Conservation (phyloP, 2,113 vertebrate species). For the Dasyornis broadbenti region DNA sequence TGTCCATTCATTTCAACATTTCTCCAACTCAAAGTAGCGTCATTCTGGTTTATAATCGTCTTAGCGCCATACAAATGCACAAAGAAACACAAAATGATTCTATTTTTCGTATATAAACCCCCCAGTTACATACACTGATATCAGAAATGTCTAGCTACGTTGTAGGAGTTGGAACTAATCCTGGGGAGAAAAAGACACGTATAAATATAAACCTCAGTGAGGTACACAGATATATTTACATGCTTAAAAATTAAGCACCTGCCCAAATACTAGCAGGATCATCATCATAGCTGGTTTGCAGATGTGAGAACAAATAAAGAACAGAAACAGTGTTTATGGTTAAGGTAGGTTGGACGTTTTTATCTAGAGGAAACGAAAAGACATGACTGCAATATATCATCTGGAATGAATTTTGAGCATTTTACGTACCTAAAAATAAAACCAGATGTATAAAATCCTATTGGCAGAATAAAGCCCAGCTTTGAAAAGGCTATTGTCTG, state of each 20-base stretch:
- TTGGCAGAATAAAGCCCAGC: not conserved
- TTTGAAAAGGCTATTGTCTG: not conserved
- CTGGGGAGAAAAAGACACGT: not conserved
- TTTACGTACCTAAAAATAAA: slow-evolving; percentile 25
- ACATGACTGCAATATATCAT: not conserved
- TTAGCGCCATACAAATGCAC: not conserved
- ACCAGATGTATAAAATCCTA: slow-evolving; percentile 1
- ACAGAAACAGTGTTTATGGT: not conserved
- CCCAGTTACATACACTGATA: not conserved
- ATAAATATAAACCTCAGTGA: not conserved
- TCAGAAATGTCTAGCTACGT: not conserved
- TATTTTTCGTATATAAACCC: not conserved
- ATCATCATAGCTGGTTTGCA: not conserved
- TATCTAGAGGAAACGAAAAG: not conserved
- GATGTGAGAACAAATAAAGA: not conserved
- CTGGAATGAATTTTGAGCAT: slow-evolving; percentile 27
- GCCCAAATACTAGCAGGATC: not conserved
- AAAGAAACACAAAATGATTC: not conserved
- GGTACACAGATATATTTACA: not conserved
- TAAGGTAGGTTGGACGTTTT: not conserved
- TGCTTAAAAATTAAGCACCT: not conserved
- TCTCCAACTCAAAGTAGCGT: not conserved
- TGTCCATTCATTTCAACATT: not conserved
- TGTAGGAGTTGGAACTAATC: not conserved
- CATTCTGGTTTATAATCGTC: not conserved